These are phyloP conservation scores for Sylvilagus floridanus DNA, from an alignment of 2,797 vertebrate species.

Conservation along the genomic window DNA sequence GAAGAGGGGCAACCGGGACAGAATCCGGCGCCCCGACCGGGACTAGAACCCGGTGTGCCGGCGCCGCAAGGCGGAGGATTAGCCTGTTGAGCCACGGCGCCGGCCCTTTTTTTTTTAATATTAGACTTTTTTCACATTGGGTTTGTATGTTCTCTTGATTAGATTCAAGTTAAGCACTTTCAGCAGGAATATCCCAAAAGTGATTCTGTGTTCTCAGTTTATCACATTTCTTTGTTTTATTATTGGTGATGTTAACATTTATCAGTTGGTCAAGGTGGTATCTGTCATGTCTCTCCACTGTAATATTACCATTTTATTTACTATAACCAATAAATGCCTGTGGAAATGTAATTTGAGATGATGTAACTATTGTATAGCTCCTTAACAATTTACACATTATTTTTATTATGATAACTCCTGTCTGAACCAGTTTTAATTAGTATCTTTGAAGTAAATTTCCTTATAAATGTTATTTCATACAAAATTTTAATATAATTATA, in stretches of 20 bases:
- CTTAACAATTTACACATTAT: not conserved
- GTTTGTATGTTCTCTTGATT: slow-evolving; percentile 22
- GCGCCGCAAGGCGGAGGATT: no score
- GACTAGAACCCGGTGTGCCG: no score
- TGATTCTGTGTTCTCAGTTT: not conserved
- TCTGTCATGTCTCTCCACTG: not conserved
- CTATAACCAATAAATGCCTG: slow-evolving; percentile 23
- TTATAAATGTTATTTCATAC: not conserved
- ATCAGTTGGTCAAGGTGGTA: not conserved
- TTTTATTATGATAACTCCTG: slow-evolving; percentile 24
- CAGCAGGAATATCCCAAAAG: not conserved
- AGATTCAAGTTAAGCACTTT: not conserved
- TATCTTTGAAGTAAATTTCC: slow-evolving; percentile 31
- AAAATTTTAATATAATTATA: not conserved
- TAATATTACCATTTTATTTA: not conserved
- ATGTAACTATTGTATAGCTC: not conserved
- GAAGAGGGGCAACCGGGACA: no score
- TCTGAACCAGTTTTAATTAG: slow-evolving; percentile 33
- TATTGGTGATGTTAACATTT: not conserved
- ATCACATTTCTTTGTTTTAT: not conserved
- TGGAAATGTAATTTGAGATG: not conserved
- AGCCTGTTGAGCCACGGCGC: no score
- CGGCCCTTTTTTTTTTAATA: not conserved
- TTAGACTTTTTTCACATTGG: not conserved
- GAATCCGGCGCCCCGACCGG: no score